Percentiles rank a stretch among this genome's conserved stretches.
phyloP scores from a whole-genome alignment of 2,113 vertebrate species.

The Otolemur garnettii region DNA sequence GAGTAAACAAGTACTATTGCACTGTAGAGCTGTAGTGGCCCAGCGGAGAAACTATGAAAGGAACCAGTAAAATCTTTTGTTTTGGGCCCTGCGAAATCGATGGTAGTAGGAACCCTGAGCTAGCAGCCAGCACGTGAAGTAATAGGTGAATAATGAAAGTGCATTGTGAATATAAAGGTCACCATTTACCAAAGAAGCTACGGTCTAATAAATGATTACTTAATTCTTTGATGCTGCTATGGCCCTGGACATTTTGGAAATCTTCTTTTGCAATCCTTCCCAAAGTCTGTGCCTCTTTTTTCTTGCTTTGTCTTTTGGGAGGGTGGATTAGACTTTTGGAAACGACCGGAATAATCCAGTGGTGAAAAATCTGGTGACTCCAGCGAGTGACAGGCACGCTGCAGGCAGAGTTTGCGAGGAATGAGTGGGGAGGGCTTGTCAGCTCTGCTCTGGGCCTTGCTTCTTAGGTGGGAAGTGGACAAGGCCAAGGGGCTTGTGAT shows the following conservation, averaged over 20 bases:
- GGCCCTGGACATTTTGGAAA: background rate
- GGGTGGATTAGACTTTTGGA: background rate
- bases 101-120: background rate
- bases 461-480: background rate
- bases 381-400: background rate
- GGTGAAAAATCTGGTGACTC: background rate
- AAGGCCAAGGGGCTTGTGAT: background rate
- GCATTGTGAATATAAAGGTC: background rate
- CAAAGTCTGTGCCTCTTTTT: background rate
- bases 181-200: background rate
- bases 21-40: fast-evolving
- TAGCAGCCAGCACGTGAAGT: background rate
- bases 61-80: background rate
- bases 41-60: background rate
- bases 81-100: background rate
- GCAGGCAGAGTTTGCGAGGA: background rate
- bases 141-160: background rate
- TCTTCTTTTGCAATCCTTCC: background rate
- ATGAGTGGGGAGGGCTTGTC: background rate
- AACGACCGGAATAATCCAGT: background rate
- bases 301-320: background rate
- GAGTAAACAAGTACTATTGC: background rate
- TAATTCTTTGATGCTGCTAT: background rate
- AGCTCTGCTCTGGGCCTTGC: background rate
- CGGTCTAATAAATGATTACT: background rate